Evolutionary conservation across 2,113 vertebrate species (phyloP).

Genomic region (Rhizomys pruinosus): DNA sequence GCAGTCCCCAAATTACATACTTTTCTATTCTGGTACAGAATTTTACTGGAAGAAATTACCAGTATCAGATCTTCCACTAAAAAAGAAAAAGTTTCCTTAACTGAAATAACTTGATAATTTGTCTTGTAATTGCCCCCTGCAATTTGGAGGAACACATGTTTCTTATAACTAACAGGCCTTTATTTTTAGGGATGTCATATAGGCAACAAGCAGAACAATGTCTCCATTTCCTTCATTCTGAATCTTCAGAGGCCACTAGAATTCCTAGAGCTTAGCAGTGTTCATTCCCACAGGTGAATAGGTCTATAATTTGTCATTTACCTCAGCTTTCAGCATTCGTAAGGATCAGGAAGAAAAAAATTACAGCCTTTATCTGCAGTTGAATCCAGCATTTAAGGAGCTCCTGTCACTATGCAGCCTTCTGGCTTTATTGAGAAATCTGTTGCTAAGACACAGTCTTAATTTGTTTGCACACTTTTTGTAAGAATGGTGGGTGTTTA

Average conservation of each 20-base stretch:
- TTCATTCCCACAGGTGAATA: not conserved
- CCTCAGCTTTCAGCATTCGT: not conserved
- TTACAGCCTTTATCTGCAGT: not conserved
- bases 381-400: conserved; percentile 14
- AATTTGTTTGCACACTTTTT: conserved; percentile 72
- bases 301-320: conserved; percentile 30
- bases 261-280: not conserved
- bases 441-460: conserved; percentile 69
- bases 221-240: conserved; percentile 14
- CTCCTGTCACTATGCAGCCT: not conserved
- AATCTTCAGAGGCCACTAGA: not conserved
- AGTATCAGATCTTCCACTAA: conserved; percentile 34
- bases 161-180: conserved; percentile 64
- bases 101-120: conserved; percentile 58
- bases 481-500: conserved; percentile 46
- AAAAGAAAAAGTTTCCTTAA: conserved; percentile 52
- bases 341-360: conserved; percentile 3
- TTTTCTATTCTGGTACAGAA: not conserved
- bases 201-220: conserved; percentile 32
- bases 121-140: conserved; percentile 42
- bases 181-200: conserved; percentile 49
- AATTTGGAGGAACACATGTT: conserved; percentile 63
- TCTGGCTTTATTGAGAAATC: conserved; percentile 54
- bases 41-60: conserved; percentile 21
- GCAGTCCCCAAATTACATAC: no score